Conservation (phyloP, 2,888 invertebrate species). For the Xestia xanthographa region DNA sequence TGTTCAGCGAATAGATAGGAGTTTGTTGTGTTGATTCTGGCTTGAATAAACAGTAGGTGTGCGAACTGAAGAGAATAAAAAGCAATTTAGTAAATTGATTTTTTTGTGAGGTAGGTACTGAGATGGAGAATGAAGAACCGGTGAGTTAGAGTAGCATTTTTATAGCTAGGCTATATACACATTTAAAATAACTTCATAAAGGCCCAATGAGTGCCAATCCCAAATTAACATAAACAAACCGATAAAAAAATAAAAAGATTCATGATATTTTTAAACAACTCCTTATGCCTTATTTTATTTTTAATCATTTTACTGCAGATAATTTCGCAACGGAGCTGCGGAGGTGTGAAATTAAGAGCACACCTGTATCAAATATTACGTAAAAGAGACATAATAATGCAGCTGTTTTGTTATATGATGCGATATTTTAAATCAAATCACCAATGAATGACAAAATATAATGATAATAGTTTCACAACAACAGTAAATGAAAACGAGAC, state of each 20-base stretch:
- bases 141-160: not conserved
- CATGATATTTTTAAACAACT: not conserved
- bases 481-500: slow-evolving; percentile 52
- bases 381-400: slow-evolving; percentile 40
- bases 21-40: slow-evolving; percentile 46
- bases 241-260: not conserved
- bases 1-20: slow-evolving; percentile 43
- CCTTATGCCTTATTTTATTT: not conserved
- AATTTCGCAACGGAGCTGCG: slow-evolving; percentile 10
- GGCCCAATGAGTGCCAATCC: not conserved
- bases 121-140: not conserved
- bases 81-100: slow-evolving; percentile 25
- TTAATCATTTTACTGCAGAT: not conserved
- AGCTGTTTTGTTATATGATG: slow-evolving; percentile 39
- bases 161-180: too few species aligned
- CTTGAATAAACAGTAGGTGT: slow-evolving; percentile 41
- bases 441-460: slow-evolving; percentile 37
- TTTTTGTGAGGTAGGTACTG: slow-evolving; percentile 23
- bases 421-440: slow-evolving; percentile 43
- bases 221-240: not conserved
- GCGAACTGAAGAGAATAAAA: slow-evolving; percentile 32
- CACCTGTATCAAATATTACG: slow-evolving; percentile 43
- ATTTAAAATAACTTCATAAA: too few species aligned
- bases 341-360: slow-evolving; percentile 45
- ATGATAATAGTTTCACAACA: slow-evolving; percentile 38